phyloP scores from a whole-genome alignment of 2,797 vertebrate species.

The Crax fasciolata region DNA sequence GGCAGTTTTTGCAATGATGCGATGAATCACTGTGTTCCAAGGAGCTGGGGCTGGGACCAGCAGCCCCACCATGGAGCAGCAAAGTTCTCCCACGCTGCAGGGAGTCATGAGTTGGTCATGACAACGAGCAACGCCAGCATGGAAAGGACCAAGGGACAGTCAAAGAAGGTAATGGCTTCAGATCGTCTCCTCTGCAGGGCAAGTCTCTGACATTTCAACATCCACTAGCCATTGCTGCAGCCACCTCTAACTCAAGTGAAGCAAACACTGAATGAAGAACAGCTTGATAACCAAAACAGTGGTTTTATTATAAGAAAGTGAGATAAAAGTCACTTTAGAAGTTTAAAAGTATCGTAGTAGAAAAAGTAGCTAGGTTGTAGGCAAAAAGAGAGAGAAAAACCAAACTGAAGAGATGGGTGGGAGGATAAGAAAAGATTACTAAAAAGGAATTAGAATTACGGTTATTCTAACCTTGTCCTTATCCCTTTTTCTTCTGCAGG shows the following conservation, averaged over 20 bases:
- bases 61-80: not conserved
- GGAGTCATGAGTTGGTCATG: not conserved
- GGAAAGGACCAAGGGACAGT: not conserved
- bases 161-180: not conserved
- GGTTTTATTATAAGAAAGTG: not conserved
- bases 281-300: not conserved
- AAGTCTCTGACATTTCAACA: not conserved
- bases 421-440: not conserved
- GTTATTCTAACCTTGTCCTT: not conserved
- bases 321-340: not conserved
- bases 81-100: rapidly evolving
- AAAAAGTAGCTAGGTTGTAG: not conserved
- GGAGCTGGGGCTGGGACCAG: not conserved
- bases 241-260: not conserved
- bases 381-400: not conserved
- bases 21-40: not conserved
- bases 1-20: not conserved
- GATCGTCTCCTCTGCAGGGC: not conserved
- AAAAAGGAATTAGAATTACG: not conserved
- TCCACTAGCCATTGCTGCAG: not conserved
- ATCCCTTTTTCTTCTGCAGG: not conserved
- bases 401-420: not conserved
- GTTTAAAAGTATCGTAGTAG: not conserved
- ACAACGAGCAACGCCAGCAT: not conserved
- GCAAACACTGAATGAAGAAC: not conserved